Base-by-base conservation (phyloP, 2,113 vertebrate species). In the Elachura formosa region DNA sequence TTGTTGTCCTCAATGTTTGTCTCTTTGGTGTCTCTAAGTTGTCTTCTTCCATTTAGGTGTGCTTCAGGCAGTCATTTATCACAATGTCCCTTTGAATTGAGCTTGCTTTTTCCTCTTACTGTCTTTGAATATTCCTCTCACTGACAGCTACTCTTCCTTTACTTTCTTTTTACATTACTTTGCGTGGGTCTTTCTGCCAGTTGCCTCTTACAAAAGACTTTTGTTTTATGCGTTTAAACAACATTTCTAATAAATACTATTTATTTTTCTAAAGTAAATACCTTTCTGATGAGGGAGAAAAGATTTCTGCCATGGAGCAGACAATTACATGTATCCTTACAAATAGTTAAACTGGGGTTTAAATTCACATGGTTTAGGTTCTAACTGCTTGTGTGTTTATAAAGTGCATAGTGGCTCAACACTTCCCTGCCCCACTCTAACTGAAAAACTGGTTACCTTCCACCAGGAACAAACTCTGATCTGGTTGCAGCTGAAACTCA, bases 91-190 rank as follows among this genome's bases (percentile, higher is more conserved):
- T 68, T 71, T 72, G 90, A 95, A 79, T 6, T 29, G 9, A 80
- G 40, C 61, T 79, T 1, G 0, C 14, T 38, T 84, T 62, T 59
- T 73, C 59, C 10, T 15, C 24, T 86, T 85, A 43, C 56, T 81
- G 31, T 82, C 80, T 94, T 66, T 34, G 52, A 90, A 77, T 73
- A 68, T 81, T 93, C 90, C 81, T 91, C 77, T 86, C 58, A 79
- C 77, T 4, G 4, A 95, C 76, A 92, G 76, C 72, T 61, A 56
- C 85, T 93, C 78, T 89, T 87, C 96, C 87, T 93, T 94, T 87
- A 81, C 45, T 33, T 79, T 40, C 71, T 84, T 96, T 91, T 86
- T 94, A 46, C 55, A 14, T 77, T 83, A 66, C 18, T 75, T 82
- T 76, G 83, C 3, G 36, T 93, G 61, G 73, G 72, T 43, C 90